Evolutionary conservation across 2,113 vertebrate species (phyloP).

Genomic region (Forbesichthys papilliferus): DNA sequence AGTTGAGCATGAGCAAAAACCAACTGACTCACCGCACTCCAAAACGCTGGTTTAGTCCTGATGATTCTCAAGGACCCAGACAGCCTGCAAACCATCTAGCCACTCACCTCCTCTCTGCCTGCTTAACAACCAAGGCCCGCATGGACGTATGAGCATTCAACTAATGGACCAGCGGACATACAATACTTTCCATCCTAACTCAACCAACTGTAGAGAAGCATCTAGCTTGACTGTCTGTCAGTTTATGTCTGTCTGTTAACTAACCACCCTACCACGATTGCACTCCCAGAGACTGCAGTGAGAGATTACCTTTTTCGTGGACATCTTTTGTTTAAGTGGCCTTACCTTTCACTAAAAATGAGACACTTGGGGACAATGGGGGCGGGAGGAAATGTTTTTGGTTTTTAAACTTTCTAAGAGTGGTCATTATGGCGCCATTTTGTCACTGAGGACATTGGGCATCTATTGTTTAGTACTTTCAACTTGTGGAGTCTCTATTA

Average conservation of each 20-base stretch:
- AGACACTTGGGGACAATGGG: conserved; percentile 72
- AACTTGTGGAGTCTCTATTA: conserved; percentile 82
- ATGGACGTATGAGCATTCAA: conserved; percentile 52
- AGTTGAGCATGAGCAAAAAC: conserved; percentile 49
- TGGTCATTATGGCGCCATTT: conserved; percentile 60
- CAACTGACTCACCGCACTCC: conserved; percentile 48
- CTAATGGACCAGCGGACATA: conserved; percentile 51
- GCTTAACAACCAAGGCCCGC: conserved; percentile 37
- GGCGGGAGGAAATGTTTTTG: conserved; percentile 39
- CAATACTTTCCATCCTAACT: conserved; percentile 31
- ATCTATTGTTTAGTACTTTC: conserved; percentile 77
- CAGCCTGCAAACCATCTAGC: conserved; percentile 45
- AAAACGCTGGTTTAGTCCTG: conserved; percentile 30
- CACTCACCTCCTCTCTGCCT: conserved; percentile 34
- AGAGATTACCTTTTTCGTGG: conserved; percentile 80
- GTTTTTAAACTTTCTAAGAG: conserved; percentile 48
- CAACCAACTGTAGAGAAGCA: conserved; percentile 33
- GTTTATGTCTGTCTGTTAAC: conserved; percentile 35
- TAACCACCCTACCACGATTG: conserved; percentile 67
- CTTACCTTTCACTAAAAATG: conserved; percentile 78
- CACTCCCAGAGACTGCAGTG: conserved; percentile 80
- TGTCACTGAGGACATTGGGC: conserved; percentile 71
- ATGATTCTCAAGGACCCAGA: conserved; percentile 50
- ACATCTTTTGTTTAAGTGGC: conserved; percentile 81
- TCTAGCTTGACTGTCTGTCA: conserved; percentile 38